These are phyloP conservation scores for Hylomyscus alleni DNA, from an alignment of 2,797 vertebrate genomes.

Conservation along the genomic window DNA sequence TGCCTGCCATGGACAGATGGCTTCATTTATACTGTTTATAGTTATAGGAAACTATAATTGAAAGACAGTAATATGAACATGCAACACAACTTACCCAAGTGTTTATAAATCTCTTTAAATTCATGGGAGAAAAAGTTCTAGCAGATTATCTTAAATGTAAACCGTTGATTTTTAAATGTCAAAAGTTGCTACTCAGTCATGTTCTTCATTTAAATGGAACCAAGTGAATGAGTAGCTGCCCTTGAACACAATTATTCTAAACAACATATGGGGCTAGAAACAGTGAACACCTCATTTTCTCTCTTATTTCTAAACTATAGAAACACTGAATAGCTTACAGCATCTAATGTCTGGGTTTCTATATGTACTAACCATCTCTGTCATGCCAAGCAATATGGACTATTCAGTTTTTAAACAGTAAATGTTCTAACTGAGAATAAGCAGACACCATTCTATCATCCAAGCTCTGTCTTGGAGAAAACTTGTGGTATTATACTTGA, in stretches of 20 bases:
- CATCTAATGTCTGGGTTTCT: background rate
- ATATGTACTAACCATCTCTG: background rate
- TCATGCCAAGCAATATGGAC: slow-evolving; percentile 1
- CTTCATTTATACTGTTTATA: slow-evolving; percentile 67
- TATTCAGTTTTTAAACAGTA: background rate
- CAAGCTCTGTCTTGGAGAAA: background rate
- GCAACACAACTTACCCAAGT: slow-evolving; percentile 35
- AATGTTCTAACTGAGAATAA: slow-evolving; percentile 19
- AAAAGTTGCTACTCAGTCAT: slow-evolving; percentile 21
- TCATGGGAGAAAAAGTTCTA: slow-evolving; percentile 28
- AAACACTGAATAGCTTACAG: slow-evolving; percentile 2
- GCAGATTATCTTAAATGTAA: slow-evolving; percentile 69
- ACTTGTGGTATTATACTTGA: no score
- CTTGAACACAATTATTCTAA: slow-evolving; percentile 26
- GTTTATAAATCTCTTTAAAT: slow-evolving; percentile 62
- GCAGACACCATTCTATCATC: background rate
- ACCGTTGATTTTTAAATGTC: slow-evolving; percentile 73
- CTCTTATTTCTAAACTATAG: slow-evolving; percentile 50
- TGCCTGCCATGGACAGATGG: slow-evolving; percentile 19
- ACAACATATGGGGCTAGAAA: slow-evolving; percentile 1
- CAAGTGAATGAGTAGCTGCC: slow-evolving; percentile 6
- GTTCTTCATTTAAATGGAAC: slow-evolving; percentile 9
- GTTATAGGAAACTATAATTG: slow-evolving; percentile 58
- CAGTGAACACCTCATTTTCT: slow-evolving; percentile 34
- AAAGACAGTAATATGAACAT: slow-evolving; percentile 50